A percentile compares a stretch with the other conserved stretches of the same genome.
phyloP scores from a whole-genome alignment of 1,140 invertebrate species.

The Tribolium castaneum region DNA sequence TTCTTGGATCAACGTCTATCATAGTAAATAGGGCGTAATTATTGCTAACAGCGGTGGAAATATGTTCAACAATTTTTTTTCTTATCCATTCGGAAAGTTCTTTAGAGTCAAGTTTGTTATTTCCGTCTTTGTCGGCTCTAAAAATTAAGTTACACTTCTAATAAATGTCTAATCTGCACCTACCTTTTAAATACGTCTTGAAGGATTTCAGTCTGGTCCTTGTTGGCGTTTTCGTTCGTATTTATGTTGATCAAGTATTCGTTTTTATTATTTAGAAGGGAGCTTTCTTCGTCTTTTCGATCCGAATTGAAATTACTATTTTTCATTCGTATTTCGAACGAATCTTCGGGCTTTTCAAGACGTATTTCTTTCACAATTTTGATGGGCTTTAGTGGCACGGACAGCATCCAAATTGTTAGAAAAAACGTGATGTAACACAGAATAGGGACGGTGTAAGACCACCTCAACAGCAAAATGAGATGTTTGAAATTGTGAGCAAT shows the following conservation, averaged over 20 bases:
- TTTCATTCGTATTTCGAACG: constrained; percentile 60
- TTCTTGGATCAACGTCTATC: constrained; percentile 78
- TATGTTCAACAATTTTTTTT: constrained; percentile 79
- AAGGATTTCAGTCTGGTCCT: constrained; percentile 65
- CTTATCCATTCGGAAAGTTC: constrained; percentile 81
- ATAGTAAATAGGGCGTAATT: constrained; percentile 79
- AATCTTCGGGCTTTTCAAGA: constrained; percentile 49
- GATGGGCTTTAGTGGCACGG: constrained; percentile 61
- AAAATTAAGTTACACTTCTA: no score
- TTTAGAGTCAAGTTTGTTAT: constrained; percentile 71
- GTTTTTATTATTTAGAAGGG: constrained; percentile 55
- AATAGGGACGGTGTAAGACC: constrained; percentile 61
- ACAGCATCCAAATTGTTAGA: constrained; percentile 59
- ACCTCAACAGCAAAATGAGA: constrained; percentile 53
- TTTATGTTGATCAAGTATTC: constrained; percentile 62
- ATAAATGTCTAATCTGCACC: constrained; percentile 34
- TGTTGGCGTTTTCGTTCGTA: constrained; percentile 57
- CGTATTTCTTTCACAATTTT: constrained; percentile 44
- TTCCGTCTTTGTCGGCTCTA: constrained; percentile 76
- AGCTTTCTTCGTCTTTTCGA: constrained; percentile 43
- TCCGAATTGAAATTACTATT: constrained; percentile 63
- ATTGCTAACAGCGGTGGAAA: constrained; percentile 76
- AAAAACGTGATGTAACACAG: constrained; percentile 61
- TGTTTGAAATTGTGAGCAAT: constrained; percentile 30
- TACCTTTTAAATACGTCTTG: constrained; percentile 67